A percentile compares a stretch with the other conserved stretches of the same genome.
Conservation (phyloP, 2,113 vertebrate genomes). For the Bambusicola thoracicus region DNA sequence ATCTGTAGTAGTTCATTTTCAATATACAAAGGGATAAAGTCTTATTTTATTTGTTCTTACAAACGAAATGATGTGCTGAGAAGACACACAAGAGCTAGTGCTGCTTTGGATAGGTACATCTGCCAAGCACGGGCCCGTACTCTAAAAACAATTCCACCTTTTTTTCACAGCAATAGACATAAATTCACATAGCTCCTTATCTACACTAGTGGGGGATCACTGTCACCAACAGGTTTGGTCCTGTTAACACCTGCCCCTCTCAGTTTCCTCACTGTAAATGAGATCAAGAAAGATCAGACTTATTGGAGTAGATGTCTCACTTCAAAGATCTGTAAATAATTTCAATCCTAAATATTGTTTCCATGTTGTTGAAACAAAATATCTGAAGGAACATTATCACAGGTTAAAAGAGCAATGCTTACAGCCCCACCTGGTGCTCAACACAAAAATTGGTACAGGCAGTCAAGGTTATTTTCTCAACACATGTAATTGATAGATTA, state of each 20-base stretch:
- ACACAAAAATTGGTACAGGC: not conserved
- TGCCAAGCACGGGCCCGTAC: not conserved
- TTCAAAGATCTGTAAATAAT: not conserved
- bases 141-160: not conserved
- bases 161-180: not conserved
- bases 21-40: not conserved
- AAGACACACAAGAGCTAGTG: not conserved
- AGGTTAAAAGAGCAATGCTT: not conserved
- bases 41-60: not conserved
- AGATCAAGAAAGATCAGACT: not conserved
- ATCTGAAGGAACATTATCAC: rapidly evolving
- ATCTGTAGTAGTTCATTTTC: not conserved
- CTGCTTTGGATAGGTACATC: not conserved
- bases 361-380: not conserved
- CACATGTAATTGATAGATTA: not conserved
- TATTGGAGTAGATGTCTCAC: not conserved
- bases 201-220: not conserved
- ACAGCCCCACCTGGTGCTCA: slow-evolving; percentile 47
- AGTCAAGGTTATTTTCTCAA: not conserved
- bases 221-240: not conserved
- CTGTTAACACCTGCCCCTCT: not conserved
- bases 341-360: not conserved
- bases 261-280: not conserved
- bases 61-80: not conserved
- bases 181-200: not conserved